Evolutionary conservation across 2,113 vertebrate species (phyloP), one percentile per base, ranked within the genome.

Genomic region (Indicator maculatus): DNA sequence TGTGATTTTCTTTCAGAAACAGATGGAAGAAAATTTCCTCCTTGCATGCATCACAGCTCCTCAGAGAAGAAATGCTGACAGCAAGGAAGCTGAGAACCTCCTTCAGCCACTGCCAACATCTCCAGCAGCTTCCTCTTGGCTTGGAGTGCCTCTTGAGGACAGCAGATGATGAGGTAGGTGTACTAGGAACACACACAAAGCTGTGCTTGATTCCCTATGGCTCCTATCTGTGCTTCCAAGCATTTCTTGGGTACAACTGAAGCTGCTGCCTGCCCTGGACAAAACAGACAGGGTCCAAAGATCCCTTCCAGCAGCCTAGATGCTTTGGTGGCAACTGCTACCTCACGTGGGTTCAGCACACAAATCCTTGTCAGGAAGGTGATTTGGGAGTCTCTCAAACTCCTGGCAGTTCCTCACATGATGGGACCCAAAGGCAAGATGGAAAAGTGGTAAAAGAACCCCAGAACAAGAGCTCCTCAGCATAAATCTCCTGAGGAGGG

Each of bases 251-350:
- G 72, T 4, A 19, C 4, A 55, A 8, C n/a, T 27, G 31, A 93
- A 95, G 39, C 15, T 65, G 70, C 61, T 93, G 24, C 44, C 21
- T 75, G 75, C 92, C 93, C 87, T 58, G 77, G 65, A 93, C 78
- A 66, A 89, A 93, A 83, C 65, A 86, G 65, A 64, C 70, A 89
- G 64, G 26, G 65, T 64, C 96, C 77, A 80, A 96, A 96, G 63
- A 66, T 24, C 38, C 65, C 59, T 91, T 64, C 50, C 67, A 96
- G 73, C 27, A 61, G 36, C 52, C 45, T 31, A 26, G 21, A 21
- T 64, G 53, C 44, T 81, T 33, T 72, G 38, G 27, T 64, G n/a
- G 44, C 41, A 83, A 47, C 13, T 7, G 6, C 11, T 36, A 74
- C 5, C 38, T 71, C 6, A 1, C 2, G 10, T 12, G 36, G 44